A percentile compares a stretch with the other conserved stretches of the same genome.
phyloP scores from a whole-genome alignment of 2,797 vertebrate genomes.

The Spea hammondii region DNA sequence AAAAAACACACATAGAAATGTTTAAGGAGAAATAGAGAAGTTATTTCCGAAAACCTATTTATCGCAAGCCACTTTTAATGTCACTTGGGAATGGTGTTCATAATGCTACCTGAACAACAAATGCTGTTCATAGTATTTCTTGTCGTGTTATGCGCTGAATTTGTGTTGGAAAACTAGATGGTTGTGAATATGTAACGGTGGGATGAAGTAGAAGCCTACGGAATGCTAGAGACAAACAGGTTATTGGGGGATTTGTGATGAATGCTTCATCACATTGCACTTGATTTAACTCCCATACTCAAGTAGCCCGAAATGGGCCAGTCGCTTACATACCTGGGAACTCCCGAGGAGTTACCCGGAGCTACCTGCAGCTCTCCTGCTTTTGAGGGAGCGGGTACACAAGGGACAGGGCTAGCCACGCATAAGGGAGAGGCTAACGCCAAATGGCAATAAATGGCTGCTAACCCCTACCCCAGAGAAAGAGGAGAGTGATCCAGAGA shows the following conservation, averaged over 20 bases:
- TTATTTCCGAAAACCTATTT: slow-evolving; percentile 29
- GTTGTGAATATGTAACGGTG: slow-evolving; percentile 4
- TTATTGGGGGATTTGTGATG: not conserved
- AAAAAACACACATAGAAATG: slow-evolving; percentile 31
- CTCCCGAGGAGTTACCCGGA: too few relatives aligned
- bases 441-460: too few relatives aligned
- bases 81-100: slow-evolving; percentile 11
- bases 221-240: not conserved
- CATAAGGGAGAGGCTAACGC: too few relatives aligned
- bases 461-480: too few relatives aligned
- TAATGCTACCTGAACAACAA: slow-evolving; percentile 7
- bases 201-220: not conserved
- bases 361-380: too few relatives aligned
- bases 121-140: slow-evolving; percentile 18
- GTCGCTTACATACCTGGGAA: not conserved
- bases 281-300: not conserved
- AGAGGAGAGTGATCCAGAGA: too few relatives aligned
- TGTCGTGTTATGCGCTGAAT: not conserved
- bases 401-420: too few relatives aligned
- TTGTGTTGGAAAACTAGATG: slow-evolving; percentile 2
- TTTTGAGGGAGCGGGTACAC: too few relatives aligned
- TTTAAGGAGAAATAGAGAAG: slow-evolving; percentile 18
- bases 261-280: not conserved
- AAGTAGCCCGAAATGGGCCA: not conserved
- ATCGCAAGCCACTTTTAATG: slow-evolving; percentile 13